Base-by-base conservation (phyloP, 2,888 invertebrate species). In the Xiphydria camelus region DNA sequence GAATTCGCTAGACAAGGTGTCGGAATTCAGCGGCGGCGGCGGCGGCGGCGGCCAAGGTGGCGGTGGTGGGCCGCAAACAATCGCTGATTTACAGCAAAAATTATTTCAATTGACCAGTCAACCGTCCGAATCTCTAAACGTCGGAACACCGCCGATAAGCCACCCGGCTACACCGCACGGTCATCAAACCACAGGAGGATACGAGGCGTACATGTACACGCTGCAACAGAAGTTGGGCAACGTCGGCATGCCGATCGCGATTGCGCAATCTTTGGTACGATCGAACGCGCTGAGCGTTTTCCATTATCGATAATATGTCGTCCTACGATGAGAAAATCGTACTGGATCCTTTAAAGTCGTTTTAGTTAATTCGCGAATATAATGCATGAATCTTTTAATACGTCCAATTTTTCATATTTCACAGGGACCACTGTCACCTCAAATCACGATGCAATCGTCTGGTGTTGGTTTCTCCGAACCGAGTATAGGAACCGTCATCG, bases 221-320 rank as follows among this genome's bases (percentile, higher is more conserved):
- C 75, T 88, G 51, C 88, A 88, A 59, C 86, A 88, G 67, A 87
- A 87, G 67, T 76, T 87, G 25, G 81, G 83, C 20, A 76, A 75
- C 26, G 71, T 77, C 38, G 75, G 76, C n/a, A 69, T 73, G 59
- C 60, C 70, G 15, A 47, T 57, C 10, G 33, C 47, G 17, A 45
- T 55, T 6, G 41, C 57, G 9, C 68, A 69, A 46, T 41, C 59
- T 32, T 53, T 63, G 56, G 70, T 69, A 45, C 59, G 55, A 44
- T 23, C 15, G 4, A 7, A 34, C 18, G n/a, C n/a, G n/a, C n/a
- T n/a, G n/a, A n/a, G n/a, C n/a, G n/a, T n/a, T n/a, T n/a, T n/a
- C n/a, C n/a, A n/a, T n/a, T n/a, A n/a, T n/a, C n/a, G n/a, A n/a
- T n/a, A 29, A 29, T 29, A 29, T 29, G 29, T 29, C 14, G 5